These are phyloP conservation scores for Dione vanillae DNA, from an alignment of 2,888 invertebrate genomes.

Conservation along the genomic window DNA sequence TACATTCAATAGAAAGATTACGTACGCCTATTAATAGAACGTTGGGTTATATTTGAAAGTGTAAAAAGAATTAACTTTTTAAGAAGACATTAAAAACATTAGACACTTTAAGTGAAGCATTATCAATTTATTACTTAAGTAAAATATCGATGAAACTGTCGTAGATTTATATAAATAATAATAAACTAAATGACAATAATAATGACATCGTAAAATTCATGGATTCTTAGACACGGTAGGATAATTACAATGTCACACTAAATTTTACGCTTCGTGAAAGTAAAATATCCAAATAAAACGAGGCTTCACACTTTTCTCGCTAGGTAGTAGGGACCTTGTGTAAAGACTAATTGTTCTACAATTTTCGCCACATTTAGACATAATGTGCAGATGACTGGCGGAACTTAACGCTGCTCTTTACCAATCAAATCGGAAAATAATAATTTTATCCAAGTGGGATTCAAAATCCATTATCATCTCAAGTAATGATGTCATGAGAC, in stretches of 20 bases:
- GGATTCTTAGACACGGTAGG: neutral
- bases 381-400: too few species aligned
- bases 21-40: too few species aligned
- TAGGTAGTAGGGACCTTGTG: neutral
- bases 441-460: neutral
- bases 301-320: neutral
- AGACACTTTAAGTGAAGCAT: neutral
- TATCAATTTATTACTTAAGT: neutral
- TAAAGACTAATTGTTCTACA: neutral
- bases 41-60: too few species aligned
- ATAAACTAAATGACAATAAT: neutral
- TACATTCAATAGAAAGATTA: too few species aligned
- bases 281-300: neutral
- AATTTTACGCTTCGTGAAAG: neutral
- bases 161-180: neutral
- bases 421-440: too few species aligned
- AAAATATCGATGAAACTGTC: neutral
- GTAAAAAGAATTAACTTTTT: too few species aligned
- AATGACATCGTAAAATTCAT: neutral
- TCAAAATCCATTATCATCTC: neutral
- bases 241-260: neutral
- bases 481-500: too few species aligned
- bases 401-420: too few species aligned
- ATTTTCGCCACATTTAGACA: too few species aligned
- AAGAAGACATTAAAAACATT: neutral